Percentiles rank a stretch among this genome's conserved stretches.
These are phyloP conservation scores for Hemiscyllium ocellatum DNA, from an alignment of 2,113 vertebrate genomes.

Conservation along the genomic window DNA sequence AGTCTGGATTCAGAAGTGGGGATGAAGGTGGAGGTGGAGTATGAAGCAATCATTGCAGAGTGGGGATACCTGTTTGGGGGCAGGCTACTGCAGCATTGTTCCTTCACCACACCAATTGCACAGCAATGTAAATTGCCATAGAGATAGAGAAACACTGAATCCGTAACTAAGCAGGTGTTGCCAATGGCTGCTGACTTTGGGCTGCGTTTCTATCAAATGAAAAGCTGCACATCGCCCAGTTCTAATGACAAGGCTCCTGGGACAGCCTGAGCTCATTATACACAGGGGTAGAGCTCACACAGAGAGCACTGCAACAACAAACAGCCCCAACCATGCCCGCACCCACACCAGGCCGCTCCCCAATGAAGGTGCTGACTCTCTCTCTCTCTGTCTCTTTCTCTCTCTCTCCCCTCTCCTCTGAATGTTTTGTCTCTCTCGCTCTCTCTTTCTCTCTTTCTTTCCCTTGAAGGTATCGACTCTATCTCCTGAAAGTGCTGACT, in stretches of 20 bases:
- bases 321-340: too few species aligned
- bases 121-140: slow-evolving; percentile 44
- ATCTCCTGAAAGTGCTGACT: too few species aligned
- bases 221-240: slow-evolving; percentile 39
- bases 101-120: slow-evolving; percentile 12
- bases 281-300: neutral
- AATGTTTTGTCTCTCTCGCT: too few species aligned
- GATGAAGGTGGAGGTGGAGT: fast-evolving
- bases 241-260: neutral
- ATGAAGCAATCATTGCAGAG: neutral
- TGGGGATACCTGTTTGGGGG: neutral
- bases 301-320: too few species aligned
- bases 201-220: slow-evolving; percentile 41
- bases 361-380: too few species aligned
- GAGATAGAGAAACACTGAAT: slow-evolving; percentile 47
- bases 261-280: neutral
- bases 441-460: too few species aligned
- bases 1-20: neutral
- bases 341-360: too few species aligned
- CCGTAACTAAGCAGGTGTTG: slow-evolving; percentile 23
- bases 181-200: slow-evolving; percentile 33
- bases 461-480: too few species aligned
- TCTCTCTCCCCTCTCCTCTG: too few species aligned
- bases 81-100: neutral
- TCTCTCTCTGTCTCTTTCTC: too few species aligned